Base-by-base conservation (phyloP, 2,888 invertebrate genomes). In the Mythimna vitellina region DNA sequence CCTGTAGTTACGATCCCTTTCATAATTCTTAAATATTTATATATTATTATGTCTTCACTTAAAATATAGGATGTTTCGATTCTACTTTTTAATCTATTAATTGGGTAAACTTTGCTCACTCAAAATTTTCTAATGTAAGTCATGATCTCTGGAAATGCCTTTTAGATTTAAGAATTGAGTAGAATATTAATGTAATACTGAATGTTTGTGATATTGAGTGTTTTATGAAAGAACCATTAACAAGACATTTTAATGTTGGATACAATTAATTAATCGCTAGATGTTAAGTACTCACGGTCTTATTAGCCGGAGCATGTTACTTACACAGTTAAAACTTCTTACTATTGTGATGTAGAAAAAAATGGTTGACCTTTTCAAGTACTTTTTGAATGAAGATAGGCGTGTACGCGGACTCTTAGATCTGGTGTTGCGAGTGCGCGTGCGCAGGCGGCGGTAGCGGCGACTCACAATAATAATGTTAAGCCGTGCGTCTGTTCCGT, bases 71-170 rank as follows among this genome's bases (percentile, higher is more conserved):
- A 68, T 73, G 49, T 76, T 62, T 69, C 63, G 62, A 72, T 64
- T 73, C 65, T 72, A 69, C 64, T 70, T 53, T 63, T 75, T 68
- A 70, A 62, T 58, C 68, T 69, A 61, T 56, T 70, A 57, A 80
- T 76, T 78, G 78, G 69, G 68, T 67, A 83, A 72, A 75, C 68
- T 66, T 85, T 86, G 87, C 83, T 84, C 84, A 88, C 83, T 81
- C 80, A 68, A 80, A 79, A 84, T 84, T 81, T 69, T 80, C 70
- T 78, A 68, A 71, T 70, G 57, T 81, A 86, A 87, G 87, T 85
- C 87, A 91, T 94, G 95, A 95, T 95, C 95, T 95, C 95, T 90
- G 84, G 89, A 91, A 89, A 92, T 92, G 94, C 93, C 93, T 94
- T 94, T 90, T 93, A 92, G 89, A 87, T 83, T 82, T 91, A 92